These are phyloP conservation scores for Scaptomyza polygonia DNA, from an alignment of 2,888 invertebrate species.

Conservation along the genomic window DNA sequence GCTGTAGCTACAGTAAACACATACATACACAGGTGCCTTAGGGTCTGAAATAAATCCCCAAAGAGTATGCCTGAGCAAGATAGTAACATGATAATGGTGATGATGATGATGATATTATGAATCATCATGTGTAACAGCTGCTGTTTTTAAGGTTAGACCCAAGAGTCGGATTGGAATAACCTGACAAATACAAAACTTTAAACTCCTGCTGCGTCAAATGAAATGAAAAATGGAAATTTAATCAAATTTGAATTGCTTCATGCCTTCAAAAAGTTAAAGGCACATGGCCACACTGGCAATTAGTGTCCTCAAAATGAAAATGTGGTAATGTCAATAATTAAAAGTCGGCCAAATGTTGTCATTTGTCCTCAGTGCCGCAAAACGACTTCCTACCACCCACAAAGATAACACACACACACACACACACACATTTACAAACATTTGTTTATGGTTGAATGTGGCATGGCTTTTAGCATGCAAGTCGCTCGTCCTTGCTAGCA, in stretches of 20 bases:
- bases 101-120: conserved; percentile 10
- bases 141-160: conserved; percentile 12
- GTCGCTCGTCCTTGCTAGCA: conserved; percentile 74
- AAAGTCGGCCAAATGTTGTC: conserved; percentile 79
- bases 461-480: conserved; percentile 69
- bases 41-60: conserved; percentile 1
- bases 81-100: not conserved
- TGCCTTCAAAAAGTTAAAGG: conserved; percentile 8
- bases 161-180: conserved; percentile 19
- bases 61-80: not conserved
- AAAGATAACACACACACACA: conserved; percentile 12
- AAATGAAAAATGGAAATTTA: not conserved
- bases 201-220: conserved; percentile 31
- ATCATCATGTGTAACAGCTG: conserved; percentile 15
- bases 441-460: conserved; percentile 24
- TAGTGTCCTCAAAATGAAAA: conserved; percentile 35
- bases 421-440: conserved; percentile 12
- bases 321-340: conserved; percentile 74
- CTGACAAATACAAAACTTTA: not conserved
- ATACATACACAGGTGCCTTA: conserved; percentile 1
- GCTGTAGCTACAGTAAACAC: not conserved
- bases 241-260: not conserved
- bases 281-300: conserved; percentile 45
- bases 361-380: conserved; percentile 53
- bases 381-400: conserved; percentile 44